Evolutionary conservation across 2,113 vertebrate genomes (phyloP), one percentile per base, ranked within the genome.

Genomic region (Callochromis pleurospilus): DNA sequence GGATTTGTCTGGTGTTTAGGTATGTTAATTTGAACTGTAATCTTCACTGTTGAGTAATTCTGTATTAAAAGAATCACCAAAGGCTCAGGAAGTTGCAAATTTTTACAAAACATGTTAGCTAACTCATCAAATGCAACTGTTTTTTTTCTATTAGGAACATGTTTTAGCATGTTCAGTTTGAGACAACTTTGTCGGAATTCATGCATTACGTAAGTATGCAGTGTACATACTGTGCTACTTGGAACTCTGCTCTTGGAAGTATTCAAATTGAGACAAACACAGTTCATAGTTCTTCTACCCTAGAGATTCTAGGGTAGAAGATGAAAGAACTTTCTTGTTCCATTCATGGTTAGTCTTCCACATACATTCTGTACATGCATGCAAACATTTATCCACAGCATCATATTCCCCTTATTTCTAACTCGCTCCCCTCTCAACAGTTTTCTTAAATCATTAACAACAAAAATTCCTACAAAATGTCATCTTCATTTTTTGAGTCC

Each of bases 391-490:
- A 84, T 85, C 81, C 70, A 82, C 68, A 79, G 83, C 70, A 92
- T 93, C 91, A 91, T 89, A 85, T 90, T 93, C 94, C 91, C 87
- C 95, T 95, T 93, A 88, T 49, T 86, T 91, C 94, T 88, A 83
- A 86, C 19, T 87, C 33, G 49, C 82, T 89, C 56, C 82, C 80
- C 85, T 85, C 60, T 81, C 90, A 93, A 90, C 36, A 54, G 45
- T 82, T 85, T 89, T 42, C 77, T 84, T 85, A 86, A 83, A 24
- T 65, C 5, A 24, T 88, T 65, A 87, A 84, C 13, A 91, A 80
- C 14, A 90, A 83, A 88, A 65, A 83, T 84, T 89, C 53, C 70
- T 84, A 47, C 56, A 87, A 80, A 83, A 79, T 91, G 91, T 83
- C 89, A 81, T 93, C 86, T 85, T 94, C 81, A 90, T 93, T 90